Evolutionary conservation across 2,888 invertebrate genomes (phyloP).

Genomic region (Baronia brevicornis): DNA sequence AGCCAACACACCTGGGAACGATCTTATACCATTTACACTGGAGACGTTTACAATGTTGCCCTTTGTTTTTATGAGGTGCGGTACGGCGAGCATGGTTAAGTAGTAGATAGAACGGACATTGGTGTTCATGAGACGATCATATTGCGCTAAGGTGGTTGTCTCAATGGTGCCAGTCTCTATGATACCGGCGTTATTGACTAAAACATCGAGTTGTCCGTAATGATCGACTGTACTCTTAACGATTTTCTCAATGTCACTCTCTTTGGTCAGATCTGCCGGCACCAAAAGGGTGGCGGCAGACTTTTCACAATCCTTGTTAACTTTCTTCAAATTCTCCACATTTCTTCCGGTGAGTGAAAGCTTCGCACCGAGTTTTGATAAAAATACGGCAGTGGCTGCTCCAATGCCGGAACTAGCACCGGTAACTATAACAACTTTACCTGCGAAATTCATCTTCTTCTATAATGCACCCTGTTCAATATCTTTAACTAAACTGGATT

Average conservation of each 20-base stretch:
- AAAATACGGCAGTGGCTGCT: slow-evolving; percentile 84
- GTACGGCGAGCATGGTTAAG: slow-evolving; percentile 90
- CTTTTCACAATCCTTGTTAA: slow-evolving; percentile 53
- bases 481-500: neutral
- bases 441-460: slow-evolving; percentile 74
- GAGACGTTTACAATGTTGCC: slow-evolving; percentile 97
- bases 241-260: slow-evolving; percentile 82
- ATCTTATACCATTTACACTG: slow-evolving; percentile 92
- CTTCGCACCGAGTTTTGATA: slow-evolving; percentile 84
- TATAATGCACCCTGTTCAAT: neutral
- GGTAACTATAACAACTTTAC: slow-evolving; percentile 84
- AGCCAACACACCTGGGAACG: slow-evolving; percentile 92
- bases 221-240: slow-evolving; percentile 82
- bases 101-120: slow-evolving; percentile 90
- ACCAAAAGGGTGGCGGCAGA: slow-evolving; percentile 72
- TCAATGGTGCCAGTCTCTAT: slow-evolving; percentile 89
- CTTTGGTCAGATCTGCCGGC: slow-evolving; percentile 83
- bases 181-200: slow-evolving; percentile 93
- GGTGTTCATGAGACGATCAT: slow-evolving; percentile 90
- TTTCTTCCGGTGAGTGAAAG: slow-evolving; percentile 84
- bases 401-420: slow-evolving; percentile 93
- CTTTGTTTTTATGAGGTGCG: slow-evolving; percentile 86
- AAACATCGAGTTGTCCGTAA: slow-evolving; percentile 86
- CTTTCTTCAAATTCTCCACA: slow-evolving; percentile 74
- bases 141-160: slow-evolving; percentile 88